Base-by-base conservation (phyloP, 2,797 vertebrate species). In the Rhadinocentrus ornatus region DNA sequence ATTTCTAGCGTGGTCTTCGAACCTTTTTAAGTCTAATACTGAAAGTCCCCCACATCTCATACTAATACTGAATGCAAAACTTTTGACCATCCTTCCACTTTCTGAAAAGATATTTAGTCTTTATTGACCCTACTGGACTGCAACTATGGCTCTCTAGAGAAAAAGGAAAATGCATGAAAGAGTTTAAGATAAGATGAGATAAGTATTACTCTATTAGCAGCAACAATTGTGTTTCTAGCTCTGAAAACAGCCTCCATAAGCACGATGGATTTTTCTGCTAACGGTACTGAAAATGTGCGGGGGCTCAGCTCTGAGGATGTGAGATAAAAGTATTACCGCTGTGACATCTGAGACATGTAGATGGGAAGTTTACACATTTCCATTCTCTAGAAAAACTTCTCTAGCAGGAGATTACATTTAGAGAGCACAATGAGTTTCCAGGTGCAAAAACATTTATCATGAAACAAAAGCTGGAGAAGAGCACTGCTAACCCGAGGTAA, bases 301-400 rank as follows among this genome's bases (percentile, higher is more conserved):
- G 68, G 48, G 59, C 8, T 20, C 5, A 31, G 31, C 31, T 31
- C 31, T 31, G 46, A 69, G 39, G 0, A 12, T 8, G 27, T 0
- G 52, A 68, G 67, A 83, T 82, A 69, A 85, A 75, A 77, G 79
- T 10, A 31, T 69, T 72, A 69, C 70, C 71, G 55, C 54, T 3
- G 77, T 55, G 75, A 78, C 83, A 78, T 85, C 78, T 81, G 78
- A 85, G 68, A 62, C 80, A 82, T 82, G 80, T 66, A 69, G 75
- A 83, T 82, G 37, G 80, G 77, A 84, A 76, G 83, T 80, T 82
- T 79, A 77, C 71, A 82, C 57, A 80, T 88, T 85, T 82, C 65
- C n/a, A n/a, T n/a, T n/a, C n/a, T n/a, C n/a, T n/a, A 83, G 75
- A 76, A 73, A 88, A 71, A 29, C 66, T 76, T 39, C n/a, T 62